These are phyloP conservation scores for Antheraea assamensis DNA, from an alignment of 2,888 invertebrate genomes.

Conservation along the genomic window DNA sequence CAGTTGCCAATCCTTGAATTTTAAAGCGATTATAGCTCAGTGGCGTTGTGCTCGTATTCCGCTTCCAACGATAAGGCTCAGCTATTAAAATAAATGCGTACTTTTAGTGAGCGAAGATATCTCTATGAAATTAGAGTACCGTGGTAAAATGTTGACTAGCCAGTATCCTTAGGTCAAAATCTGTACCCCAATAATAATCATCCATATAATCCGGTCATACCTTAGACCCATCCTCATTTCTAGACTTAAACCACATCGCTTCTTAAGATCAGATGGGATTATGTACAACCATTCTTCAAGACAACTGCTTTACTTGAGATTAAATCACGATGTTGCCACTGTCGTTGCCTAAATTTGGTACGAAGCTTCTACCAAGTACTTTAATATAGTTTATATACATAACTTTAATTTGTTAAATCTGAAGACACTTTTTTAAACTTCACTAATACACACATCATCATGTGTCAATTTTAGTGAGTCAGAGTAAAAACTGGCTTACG, in stretches of 20 bases:
- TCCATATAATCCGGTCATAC: neutral
- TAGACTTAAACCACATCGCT: neutral
- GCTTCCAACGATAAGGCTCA: neutral
- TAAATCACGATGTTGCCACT: neutral
- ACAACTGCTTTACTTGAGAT: neutral
- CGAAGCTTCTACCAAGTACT: neutral
- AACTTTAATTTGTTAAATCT: neutral
- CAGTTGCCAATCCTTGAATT: neutral
- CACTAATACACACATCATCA: neutral
- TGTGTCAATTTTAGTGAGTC: constrained; percentile 3
- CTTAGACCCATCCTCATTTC: neutral
- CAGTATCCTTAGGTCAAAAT: neutral
- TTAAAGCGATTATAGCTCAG: neutral
- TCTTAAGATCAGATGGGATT: neutral
- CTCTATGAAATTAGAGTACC: neutral
- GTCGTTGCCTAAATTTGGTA: neutral
- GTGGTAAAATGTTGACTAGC: neutral
- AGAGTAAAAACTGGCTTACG: neutral
- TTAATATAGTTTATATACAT: neutral
- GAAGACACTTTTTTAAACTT: too few species aligned
- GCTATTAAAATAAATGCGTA: neutral
- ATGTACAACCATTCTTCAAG: neutral
- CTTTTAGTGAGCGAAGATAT: neutral
- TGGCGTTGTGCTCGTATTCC: neutral
- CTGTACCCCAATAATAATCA: neutral